Percentiles rank a stretch among this genome's conserved stretches.
phyloP scores from a whole-genome alignment of 1,140 invertebrate genomes.

The Neodiprion lecontei region DNA sequence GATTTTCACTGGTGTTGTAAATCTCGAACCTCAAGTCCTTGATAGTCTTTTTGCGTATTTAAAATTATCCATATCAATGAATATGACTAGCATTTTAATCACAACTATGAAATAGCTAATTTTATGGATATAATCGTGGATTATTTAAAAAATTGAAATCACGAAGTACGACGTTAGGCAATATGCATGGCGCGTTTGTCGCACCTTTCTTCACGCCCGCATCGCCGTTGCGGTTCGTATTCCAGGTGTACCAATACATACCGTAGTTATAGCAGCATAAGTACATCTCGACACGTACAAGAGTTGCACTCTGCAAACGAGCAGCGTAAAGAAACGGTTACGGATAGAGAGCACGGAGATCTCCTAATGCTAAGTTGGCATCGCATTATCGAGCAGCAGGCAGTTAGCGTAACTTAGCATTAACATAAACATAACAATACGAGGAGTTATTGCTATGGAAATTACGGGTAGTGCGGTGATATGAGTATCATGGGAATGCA shows the following conservation, averaged over 20 bases:
- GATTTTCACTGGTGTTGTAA: too few relatives aligned
- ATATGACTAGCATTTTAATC: neutral
- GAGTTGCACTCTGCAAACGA: too few relatives aligned
- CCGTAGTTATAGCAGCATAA: too few relatives aligned
- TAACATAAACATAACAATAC: conserved; percentile 8
- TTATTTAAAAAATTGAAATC: neutral
- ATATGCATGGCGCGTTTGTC: neutral
- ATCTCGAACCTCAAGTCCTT: too few relatives aligned
- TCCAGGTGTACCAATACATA: too few relatives aligned
- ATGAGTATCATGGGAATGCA: neutral
- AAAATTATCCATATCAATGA: too few relatives aligned
- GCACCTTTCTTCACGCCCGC: neutral
- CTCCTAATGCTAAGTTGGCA: conserved; percentile 10
- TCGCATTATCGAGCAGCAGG: conserved; percentile 10
- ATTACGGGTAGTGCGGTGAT: neutral
- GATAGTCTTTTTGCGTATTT: too few relatives aligned
- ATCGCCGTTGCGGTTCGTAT: neutral
- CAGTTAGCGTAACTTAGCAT: conserved; percentile 15
- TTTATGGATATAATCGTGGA: neutral
- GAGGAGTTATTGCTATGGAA: conserved; percentile 14
- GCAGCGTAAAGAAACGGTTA: neutral
- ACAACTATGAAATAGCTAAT: neutral
- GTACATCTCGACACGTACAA: too few relatives aligned
- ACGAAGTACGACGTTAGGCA: too few relatives aligned
- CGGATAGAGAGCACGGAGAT: neutral